phyloP scores from a whole-genome alignment of 2,113 vertebrate species.

The Tonatia bakeri region DNA sequence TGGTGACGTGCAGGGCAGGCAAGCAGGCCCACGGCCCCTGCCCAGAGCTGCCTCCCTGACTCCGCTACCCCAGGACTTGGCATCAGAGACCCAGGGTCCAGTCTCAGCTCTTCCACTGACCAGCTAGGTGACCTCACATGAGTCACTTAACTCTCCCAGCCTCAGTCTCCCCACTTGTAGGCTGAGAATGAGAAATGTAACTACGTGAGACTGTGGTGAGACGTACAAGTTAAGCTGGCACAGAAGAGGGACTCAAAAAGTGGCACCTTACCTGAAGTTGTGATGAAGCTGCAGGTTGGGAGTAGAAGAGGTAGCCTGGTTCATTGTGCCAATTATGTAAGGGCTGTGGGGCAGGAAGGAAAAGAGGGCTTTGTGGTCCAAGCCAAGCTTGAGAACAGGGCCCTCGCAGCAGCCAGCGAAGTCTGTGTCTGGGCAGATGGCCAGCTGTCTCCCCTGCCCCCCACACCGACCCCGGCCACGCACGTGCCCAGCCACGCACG shows the following conservation, averaged over 20 bases:
- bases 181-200: not conserved
- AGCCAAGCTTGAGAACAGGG: too few relatives aligned
- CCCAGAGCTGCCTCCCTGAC: not conserved
- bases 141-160: not conserved
- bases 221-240: not conserved
- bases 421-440: rapidly evolving
- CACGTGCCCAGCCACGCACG: rapidly evolving
- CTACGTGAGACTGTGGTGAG: not conserved
- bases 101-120: not conserved
- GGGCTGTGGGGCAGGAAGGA: slow-evolving; percentile 80
- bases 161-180: not conserved
- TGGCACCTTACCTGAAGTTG: slow-evolving; percentile 92
- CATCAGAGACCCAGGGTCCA: not conserved
- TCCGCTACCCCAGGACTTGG: not conserved
- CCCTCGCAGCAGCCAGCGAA: rapidly evolving
- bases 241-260: rapidly evolving
- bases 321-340: slow-evolving; percentile 99
- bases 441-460: rapidly evolving
- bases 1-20: rapidly evolving
- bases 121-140: not conserved
- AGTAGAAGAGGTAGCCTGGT: slow-evolving; percentile 97
- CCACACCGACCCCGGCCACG: rapidly evolving
- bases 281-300: slow-evolving; percentile 98
- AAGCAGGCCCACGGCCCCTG: rapidly evolving
- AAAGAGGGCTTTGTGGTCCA: not conserved